Evolutionary conservation across 30 jellyfish, hydroid and myxozoan species (phyloP).

Genomic region (Sanderia malayensis): DNA sequence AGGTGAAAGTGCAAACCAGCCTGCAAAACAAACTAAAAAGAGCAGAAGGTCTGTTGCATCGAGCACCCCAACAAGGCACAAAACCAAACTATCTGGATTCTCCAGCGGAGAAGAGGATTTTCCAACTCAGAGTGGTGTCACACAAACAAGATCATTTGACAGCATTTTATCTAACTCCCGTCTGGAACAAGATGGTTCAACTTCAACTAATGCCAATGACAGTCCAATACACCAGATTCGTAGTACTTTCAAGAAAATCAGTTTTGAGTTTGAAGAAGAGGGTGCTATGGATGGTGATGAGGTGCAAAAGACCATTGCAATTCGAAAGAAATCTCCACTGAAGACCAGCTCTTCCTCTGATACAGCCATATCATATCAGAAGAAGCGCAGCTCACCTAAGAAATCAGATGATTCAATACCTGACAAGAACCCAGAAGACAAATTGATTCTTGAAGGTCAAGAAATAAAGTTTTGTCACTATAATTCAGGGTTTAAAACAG

Average conservation of each 20-base stretch:
- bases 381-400: neutral
- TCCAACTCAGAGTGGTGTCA: neutral
- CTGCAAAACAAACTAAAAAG: conserved; percentile 22
- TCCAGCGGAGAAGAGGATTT: conserved; percentile 83
- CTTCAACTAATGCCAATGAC: neutral
- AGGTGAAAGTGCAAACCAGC: conserved; percentile 9
- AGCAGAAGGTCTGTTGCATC: conserved; percentile 50
- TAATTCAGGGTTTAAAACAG: neutral
- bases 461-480: neutral
- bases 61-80: conserved; percentile 50
- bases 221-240: neutral
- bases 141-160: conserved; percentile 7
- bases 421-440: neutral
- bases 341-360: neutral
- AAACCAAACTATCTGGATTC: conserved; percentile 64
- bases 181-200: neutral
- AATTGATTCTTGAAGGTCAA: neutral
- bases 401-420: neutral
- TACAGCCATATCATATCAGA: neutral
- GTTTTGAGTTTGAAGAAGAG: conserved; percentile 53
- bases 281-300: neutral
- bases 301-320: neutral
- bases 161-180: conserved; percentile 15
- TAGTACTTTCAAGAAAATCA: conserved; percentile 21
- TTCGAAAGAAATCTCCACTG: neutral